Evolutionary conservation across 2,113 vertebrate genomes (phyloP).

Genomic region (Marmota monax): DNA sequence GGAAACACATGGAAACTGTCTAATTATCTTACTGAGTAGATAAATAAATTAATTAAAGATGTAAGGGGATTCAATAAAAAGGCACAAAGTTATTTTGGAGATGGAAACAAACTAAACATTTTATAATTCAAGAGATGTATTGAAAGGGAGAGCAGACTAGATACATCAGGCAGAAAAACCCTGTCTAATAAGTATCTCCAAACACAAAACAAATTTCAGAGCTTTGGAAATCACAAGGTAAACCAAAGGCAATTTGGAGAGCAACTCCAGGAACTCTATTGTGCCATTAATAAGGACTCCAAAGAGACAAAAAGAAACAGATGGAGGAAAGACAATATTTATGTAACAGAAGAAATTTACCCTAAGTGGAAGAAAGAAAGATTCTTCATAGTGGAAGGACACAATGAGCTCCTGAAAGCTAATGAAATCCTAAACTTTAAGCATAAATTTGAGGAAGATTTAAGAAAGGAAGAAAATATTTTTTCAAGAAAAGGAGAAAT

Average conservation of each 20-base stretch:
- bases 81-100: background rate
- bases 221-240: constrained; percentile 16
- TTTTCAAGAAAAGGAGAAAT: background rate
- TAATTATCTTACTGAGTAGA: background rate
- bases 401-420: background rate
- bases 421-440: background rate
- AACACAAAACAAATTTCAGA: constrained; percentile 32
- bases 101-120: constrained; percentile 28
- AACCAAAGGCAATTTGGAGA: constrained; percentile 36
- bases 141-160: background rate
- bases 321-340: background rate
- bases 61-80: background rate
- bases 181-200: background rate
- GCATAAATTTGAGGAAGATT: background rate
- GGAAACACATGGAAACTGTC: background rate
- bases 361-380: background rate
- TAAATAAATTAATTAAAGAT: background rate
- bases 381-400: background rate
- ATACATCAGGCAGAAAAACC: background rate
- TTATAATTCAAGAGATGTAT: background rate
- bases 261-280: background rate
- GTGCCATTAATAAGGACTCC: background rate
- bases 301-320: background rate
- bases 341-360: background rate
- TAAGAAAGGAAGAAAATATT: constrained; percentile 1